These are phyloP conservation scores for Progne subis DNA, from an alignment of 2,113 vertebrate genomes.

Conservation along the genomic window DNA sequence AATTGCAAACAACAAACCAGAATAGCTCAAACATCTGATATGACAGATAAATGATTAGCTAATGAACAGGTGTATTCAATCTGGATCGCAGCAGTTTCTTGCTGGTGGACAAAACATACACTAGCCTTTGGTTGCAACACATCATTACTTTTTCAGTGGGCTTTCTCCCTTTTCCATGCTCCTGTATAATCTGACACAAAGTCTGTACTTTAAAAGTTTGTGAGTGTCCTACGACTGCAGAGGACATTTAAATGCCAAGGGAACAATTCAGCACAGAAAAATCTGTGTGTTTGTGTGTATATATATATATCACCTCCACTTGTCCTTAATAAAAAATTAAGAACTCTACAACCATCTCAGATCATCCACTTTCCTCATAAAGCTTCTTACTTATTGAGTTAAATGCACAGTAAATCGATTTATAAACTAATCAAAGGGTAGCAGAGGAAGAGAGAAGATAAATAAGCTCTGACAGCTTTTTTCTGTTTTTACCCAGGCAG, in stretches of 20 bases:
- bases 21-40: background rate
- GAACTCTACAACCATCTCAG: background rate
- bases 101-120: background rate
- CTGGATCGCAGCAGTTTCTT: background rate
- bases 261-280: background rate
- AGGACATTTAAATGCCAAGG: background rate
- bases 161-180: background rate
- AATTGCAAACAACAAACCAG: background rate
- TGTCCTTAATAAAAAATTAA: background rate
- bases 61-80: background rate
- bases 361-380: background rate
- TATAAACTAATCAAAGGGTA: background rate
- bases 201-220: background rate
- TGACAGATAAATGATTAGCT: background rate
- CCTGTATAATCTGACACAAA: background rate
- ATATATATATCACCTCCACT: background rate
- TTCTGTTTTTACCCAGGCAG: background rate
- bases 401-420: background rate
- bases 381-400: background rate
- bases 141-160: background rate
- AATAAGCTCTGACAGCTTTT: background rate
- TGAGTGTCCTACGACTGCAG: background rate
- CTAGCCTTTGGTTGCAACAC: background rate
- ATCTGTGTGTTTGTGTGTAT: rapidly evolving
- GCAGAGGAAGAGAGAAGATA: background rate